Percentiles rank a stretch among this genome's conserved stretches.
These are phyloP conservation scores for Zaprionus lachaisei DNA, from an alignment of 1,140 invertebrate genomes.

Conservation along the genomic window DNA sequence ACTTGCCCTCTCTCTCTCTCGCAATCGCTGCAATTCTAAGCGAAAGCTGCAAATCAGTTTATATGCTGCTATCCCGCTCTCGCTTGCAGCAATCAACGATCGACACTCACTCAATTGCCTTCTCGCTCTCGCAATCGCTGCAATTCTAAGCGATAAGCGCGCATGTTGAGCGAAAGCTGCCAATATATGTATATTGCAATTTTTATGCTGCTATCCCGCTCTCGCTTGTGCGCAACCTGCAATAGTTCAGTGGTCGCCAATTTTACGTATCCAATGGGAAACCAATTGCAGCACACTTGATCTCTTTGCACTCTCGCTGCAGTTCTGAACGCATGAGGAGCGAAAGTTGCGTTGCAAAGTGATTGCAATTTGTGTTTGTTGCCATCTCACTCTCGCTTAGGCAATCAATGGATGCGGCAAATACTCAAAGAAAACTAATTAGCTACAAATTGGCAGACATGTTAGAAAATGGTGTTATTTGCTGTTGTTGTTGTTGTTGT, in stretches of 20 bases:
- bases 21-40: constrained; percentile 34
- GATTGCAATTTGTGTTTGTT: constrained; percentile 21
- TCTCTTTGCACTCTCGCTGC: constrained; percentile 32
- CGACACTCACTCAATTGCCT: neutral
- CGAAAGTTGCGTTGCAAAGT: constrained; percentile 12
- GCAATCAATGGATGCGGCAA: constrained; percentile 23
- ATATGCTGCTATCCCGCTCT: constrained; percentile 20
- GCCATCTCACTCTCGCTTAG: constrained; percentile 26
- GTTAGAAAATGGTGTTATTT: constrained; percentile 49
- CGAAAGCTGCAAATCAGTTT: constrained; percentile 31
- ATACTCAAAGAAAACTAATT: constrained; percentile 66
- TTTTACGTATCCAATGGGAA: constrained; percentile 69
- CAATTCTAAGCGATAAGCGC: neutral
- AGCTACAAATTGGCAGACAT: constrained; percentile 71
- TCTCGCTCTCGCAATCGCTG: neutral
- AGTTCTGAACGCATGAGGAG: constrained; percentile 20
- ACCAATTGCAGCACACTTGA: constrained; percentile 32
- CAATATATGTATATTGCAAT: neutral
- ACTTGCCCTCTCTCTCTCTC: constrained; percentile 28
- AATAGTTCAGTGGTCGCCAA: neutral
- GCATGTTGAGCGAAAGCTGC: neutral
- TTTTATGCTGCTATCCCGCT: neutral
- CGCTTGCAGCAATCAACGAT: constrained; percentile 2
- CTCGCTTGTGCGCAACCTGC: neutral
- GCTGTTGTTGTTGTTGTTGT: constrained; percentile 2